Conservation (phyloP, 2,888 invertebrate species). For the Chalcosyrphus nemorum region DNA sequence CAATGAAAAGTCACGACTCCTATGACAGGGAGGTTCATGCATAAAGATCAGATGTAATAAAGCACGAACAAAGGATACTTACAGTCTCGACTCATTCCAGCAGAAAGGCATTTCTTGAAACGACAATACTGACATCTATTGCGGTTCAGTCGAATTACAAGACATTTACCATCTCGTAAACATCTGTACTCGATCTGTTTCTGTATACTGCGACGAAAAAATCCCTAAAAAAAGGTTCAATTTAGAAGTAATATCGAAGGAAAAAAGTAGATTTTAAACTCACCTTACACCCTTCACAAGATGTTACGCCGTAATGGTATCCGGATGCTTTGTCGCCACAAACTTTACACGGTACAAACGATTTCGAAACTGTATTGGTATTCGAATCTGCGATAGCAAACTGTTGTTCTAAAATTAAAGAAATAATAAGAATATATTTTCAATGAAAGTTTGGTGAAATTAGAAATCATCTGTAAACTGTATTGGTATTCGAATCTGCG, state of each 20-base stretch:
- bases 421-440: background rate
- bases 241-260: background rate
- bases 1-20: slow-evolving; percentile 57
- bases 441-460: background rate
- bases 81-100: slow-evolving; percentile 99
- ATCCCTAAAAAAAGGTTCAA: slow-evolving; percentile 87
- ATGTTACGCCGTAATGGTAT: slow-evolving; percentile 99
- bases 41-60: slow-evolving; percentile 6
- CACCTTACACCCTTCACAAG: slow-evolving; percentile 99
- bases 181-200: slow-evolving; percentile 98
- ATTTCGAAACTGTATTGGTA: slow-evolving; percentile 90
- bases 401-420: slow-evolving; percentile 86
- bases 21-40: slow-evolving; percentile 6
- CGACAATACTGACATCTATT: slow-evolving; percentile 98
- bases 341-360: slow-evolving; percentile 96
- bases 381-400: slow-evolving; percentile 91
- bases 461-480: slow-evolving; percentile 92
- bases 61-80: slow-evolving; percentile 84
- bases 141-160: slow-evolving; percentile 95
- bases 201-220: slow-evolving; percentile 97
- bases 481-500: slow-evolving; percentile 90
- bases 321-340: slow-evolving; percentile 96
- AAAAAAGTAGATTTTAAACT: slow-evolving; percentile 74
- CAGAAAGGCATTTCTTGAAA: slow-evolving; percentile 97
- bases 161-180: slow-evolving; percentile 95